Base-by-base conservation (phyloP, 2,888 invertebrate genomes). In the Phytoseiulus persimilis region DNA sequence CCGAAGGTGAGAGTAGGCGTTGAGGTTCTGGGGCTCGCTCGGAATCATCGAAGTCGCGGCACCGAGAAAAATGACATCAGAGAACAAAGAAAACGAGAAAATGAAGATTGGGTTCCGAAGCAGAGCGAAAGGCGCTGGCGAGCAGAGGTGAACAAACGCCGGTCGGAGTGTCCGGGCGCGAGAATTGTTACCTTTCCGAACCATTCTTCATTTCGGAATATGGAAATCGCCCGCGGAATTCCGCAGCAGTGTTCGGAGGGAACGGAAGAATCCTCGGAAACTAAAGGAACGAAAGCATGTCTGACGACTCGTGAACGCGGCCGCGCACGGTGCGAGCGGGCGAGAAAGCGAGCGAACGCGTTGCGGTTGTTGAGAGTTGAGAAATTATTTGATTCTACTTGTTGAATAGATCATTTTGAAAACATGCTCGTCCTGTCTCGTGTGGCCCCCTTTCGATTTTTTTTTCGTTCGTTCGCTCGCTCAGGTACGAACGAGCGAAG, bases 391-490 rank as follows among this genome's bases (percentile, higher is more conserved):
- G 65, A 65, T 65, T 65, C 65, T 65, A 65, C 65, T 65, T 18
- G 65, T 65, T 65, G 65, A 65, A 65, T 65, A 65, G 65, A 65
- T 65, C 65, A 65, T 65, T 65, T 65, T 65, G 65, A 65, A 65
- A 65, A 65, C 65, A 65, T 65, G 65, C 65, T 65, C 65, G 65
- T 65, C 65, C 65, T 65, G 65, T 65, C 65, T 65, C 65, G 65
- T 65, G 65, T 65, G 65, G 65, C 65, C 65, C 18, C 65, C 65
- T 65, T 65, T 65, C 65, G 65, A 65, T 65, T 65, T 65, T 65
- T 65, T 3, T 2, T 28, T 65, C 46, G 46, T 14, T 46, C 14
- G n/a, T n/a, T n/a, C n/a, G n/a, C 65, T 65, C 28, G 65, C 65
- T 65, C 65, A 65, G 65, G 65, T 65, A 65, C 65, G 65, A 65